phyloP scores from a whole-genome alignment of 2,888 invertebrate species.

The Drosophila siamana region DNA sequence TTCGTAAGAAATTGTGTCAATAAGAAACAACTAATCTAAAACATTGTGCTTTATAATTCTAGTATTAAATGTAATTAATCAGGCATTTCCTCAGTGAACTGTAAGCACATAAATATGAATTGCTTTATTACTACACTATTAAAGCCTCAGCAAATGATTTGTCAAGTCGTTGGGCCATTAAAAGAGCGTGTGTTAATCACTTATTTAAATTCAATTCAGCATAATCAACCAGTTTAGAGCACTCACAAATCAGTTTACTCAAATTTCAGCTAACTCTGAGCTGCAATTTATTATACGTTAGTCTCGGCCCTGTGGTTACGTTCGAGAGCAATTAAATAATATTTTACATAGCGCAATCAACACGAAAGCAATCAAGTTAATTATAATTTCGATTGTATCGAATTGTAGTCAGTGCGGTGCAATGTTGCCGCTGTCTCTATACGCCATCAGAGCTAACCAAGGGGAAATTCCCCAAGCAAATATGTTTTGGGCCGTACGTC shows the following conservation, averaged over 20 bases:
- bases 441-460: slow-evolving; percentile 21
- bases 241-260: neutral
- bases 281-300: neutral
- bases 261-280: neutral
- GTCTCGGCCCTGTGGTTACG: neutral
- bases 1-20: no score
- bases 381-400: slow-evolving; percentile 31
- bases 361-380: slow-evolving; percentile 38
- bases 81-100: no score
- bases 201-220: neutral
- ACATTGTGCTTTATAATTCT: no score
- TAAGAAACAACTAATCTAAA: no score
- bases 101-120: no score
- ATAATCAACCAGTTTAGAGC: neutral
- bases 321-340: slow-evolving; percentile 4
- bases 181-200: neutral
- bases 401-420: slow-evolving; percentile 2
- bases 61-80: no score
- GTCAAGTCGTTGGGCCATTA: no score
- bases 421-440: slow-evolving; percentile 7
- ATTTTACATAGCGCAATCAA: slow-evolving; percentile 21
- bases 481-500: slow-evolving; percentile 29
- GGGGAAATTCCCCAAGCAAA: slow-evolving; percentile 35
- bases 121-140: no score
- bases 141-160: no score